Conservation (phyloP, 64 coral and sea anemone genomes). For the Exaiptasia diaphana region DNA sequence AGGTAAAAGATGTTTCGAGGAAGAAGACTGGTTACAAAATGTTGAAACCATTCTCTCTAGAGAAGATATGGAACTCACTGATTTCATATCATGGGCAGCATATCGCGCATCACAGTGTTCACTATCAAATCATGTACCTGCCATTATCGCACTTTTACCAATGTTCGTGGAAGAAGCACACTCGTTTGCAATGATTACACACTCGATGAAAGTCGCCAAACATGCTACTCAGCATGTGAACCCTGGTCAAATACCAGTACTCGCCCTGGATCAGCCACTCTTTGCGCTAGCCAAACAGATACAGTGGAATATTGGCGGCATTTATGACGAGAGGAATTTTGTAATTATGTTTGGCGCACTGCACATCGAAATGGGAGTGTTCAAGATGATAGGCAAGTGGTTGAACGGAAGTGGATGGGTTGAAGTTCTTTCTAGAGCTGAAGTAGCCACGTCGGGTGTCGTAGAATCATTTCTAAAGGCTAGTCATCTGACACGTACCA, state of each 20-base stretch:
- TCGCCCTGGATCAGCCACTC: slow-evolving; percentile 23
- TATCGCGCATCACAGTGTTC: slow-evolving; percentile 9
- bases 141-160: slow-evolving; percentile 27
- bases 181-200: slow-evolving; percentile 1
- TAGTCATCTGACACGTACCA: background rate
- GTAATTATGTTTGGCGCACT: slow-evolving; percentile 7
- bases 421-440: background rate
- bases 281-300: slow-evolving; percentile 16
- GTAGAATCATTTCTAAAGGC: background rate
- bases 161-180: slow-evolving; percentile 45
- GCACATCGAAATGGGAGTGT: slow-evolving; percentile 5
- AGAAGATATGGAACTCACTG: background rate
- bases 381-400: background rate
- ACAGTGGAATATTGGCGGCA: background rate
- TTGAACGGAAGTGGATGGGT: background rate
- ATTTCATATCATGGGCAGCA: slow-evolving; percentile 35
- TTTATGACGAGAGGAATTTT: background rate
- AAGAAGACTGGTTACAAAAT: background rate
- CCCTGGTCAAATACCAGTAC: background rate
- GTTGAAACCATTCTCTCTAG: background rate
- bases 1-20: background rate
- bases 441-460: background rate
- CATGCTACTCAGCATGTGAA: background rate
- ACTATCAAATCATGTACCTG: background rate
- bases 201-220: slow-evolving; percentile 15